A percentile compares a stretch with the other conserved stretches of the same genome.
Conservation (phyloP, 2,797 vertebrate genomes). For the Buceros bicornis region DNA sequence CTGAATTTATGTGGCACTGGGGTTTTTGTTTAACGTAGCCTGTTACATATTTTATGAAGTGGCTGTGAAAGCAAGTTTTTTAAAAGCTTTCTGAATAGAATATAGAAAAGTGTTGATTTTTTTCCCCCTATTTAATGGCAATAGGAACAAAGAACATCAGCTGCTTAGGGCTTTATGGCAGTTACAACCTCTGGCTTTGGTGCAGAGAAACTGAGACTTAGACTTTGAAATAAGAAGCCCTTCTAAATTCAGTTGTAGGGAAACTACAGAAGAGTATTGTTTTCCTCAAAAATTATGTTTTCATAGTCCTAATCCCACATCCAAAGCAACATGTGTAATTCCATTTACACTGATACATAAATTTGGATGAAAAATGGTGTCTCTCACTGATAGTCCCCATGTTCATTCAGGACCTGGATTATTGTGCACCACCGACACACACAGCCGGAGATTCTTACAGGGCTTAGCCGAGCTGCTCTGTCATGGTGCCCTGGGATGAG, state of each 20-base stretch:
- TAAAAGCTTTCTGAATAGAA: neutral
- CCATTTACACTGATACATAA: neutral
- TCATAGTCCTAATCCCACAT: neutral
- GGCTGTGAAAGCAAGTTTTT: neutral
- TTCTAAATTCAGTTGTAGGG: neutral
- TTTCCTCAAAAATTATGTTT: neutral
- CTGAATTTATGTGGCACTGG: neutral
- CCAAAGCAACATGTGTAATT: neutral
- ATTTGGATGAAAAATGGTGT: neutral
- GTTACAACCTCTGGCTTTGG: neutral
- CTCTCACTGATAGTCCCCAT: neutral
- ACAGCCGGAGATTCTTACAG: neutral
- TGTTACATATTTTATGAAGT: neutral
- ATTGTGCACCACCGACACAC: neutral
- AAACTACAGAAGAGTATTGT: neutral
- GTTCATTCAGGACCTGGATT: neutral
- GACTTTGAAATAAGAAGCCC: neutral
- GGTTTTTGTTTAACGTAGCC: neutral
- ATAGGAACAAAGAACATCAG: neutral
- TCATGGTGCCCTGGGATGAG: neutral
- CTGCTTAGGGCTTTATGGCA: neutral
- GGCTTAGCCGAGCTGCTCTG: neutral
- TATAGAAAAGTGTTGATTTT: neutral
- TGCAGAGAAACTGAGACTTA: neutral
- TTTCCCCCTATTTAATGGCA: neutral